A percentile compares a stretch with the other conserved stretches of the same genome.
Conservation (phyloP, 2,888 invertebrate genomes). For the Spisula solida region DNA sequence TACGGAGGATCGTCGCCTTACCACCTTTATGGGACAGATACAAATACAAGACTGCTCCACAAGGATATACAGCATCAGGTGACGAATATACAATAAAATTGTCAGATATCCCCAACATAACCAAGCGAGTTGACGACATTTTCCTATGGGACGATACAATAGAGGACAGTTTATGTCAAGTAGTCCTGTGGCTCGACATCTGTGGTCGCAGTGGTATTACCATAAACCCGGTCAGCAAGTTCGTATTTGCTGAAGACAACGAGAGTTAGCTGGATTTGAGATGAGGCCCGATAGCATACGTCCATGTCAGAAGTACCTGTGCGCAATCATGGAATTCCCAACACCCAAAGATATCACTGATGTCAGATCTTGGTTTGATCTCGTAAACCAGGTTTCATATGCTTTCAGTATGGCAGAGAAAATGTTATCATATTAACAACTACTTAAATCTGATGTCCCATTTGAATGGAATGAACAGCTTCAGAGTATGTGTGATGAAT, state of each 20-base stretch:
- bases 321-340: too few relatives aligned
- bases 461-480: constrained; percentile 63
- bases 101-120: constrained; percentile 73
- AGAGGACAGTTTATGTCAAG: constrained; percentile 69
- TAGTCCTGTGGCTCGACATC: constrained; percentile 55
- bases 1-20: constrained; percentile 72
- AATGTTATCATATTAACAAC: constrained; percentile 59
- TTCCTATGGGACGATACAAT: constrained; percentile 52
- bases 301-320: constrained; percentile 66
- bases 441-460: constrained; percentile 68
- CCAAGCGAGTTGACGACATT: constrained; percentile 70
- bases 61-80: constrained; percentile 72
- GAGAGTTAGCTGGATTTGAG: constrained; percentile 77
- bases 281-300: constrained; percentile 64
- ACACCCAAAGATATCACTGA: too few relatives aligned
- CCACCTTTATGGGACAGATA: constrained; percentile 76
- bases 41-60: constrained; percentile 69
- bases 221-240: constrained; percentile 72
- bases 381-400: too few relatives aligned
- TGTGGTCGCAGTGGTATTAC: constrained; percentile 72
- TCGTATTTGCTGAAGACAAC: constrained; percentile 62
- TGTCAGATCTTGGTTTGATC: too few relatives aligned
- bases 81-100: constrained; percentile 75
- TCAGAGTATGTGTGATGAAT: constrained; percentile 45
- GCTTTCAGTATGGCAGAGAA: too few relatives aligned